Percentiles rank a stretch among this genome's conserved stretches.
Evolutionary conservation across 2,113 vertebrate genomes (phyloP).

Genomic region (Burhinus bistriatus): DNA sequence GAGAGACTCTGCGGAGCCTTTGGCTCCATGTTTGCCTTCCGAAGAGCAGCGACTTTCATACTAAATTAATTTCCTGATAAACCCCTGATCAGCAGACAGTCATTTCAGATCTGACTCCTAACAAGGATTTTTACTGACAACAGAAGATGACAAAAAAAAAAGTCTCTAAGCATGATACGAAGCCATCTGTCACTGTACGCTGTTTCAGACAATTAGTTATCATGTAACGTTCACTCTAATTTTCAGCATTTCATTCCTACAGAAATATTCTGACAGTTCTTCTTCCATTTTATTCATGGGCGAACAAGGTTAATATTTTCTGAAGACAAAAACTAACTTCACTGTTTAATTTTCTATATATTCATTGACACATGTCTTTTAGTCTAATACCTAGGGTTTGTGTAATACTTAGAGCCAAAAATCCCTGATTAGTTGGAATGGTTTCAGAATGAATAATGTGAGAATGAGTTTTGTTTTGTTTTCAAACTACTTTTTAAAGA

Average conservation of each 20-base stretch:
- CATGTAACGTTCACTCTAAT: background rate
- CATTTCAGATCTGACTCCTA: background rate
- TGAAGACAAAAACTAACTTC: background rate
- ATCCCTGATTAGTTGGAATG: background rate
- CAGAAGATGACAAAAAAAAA: background rate
- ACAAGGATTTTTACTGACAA: slow-evolving; percentile 3
- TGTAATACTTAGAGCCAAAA: background rate
- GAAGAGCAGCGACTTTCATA: background rate
- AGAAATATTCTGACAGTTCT: slow-evolving; percentile 10
- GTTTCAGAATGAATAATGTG: background rate
- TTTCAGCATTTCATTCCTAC: background rate
- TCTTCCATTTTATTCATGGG: background rate
- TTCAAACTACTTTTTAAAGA: slow-evolving; percentile 1
- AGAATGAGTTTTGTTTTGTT: background rate
- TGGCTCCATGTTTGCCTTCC: background rate
- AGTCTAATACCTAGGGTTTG: background rate
- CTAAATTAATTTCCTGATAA: background rate
- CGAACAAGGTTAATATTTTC: background rate
- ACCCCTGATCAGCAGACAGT: background rate
- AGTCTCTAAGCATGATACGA: background rate
- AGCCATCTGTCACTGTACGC: background rate
- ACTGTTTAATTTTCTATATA: background rate
- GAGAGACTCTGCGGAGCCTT: background rate
- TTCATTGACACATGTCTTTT: background rate
- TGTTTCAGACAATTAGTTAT: slow-evolving; percentile 7